Evolutionary conservation across 2,797 vertebrate genomes (phyloP), one percentile per base, ranked within the genome.

Genomic region (Pseudochirops cupreus): DNA sequence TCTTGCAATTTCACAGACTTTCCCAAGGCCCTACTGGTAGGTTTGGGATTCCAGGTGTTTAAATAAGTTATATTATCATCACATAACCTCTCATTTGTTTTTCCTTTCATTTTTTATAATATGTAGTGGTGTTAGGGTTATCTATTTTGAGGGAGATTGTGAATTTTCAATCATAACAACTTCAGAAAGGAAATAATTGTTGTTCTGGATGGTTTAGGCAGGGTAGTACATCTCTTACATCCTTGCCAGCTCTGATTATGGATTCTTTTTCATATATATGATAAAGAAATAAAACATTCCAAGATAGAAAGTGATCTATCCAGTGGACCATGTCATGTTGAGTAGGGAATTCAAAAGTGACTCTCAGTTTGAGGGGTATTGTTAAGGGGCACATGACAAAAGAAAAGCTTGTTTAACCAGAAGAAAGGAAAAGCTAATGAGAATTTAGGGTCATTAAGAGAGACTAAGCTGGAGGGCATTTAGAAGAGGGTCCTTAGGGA

Each of bases 221-320:
- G 33, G 33, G 13, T 67, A 18, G 14, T 18, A 67, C 12, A 67
- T 67, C 14, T n/a, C 67, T 74, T 39, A 21, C 2, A 46, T 82
- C 6, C n/a, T 82, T 82, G n/a, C 18, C 67, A 82, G 7, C 67
- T 93, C 58, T 59, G 39, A 53, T 39, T 93, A 96, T 91, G 58
- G 91, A 91, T 58, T 93, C n/a, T 74, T 74, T 67, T 82, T 53
- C 67, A 46, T 7, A 54, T 18, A 7, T 90, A 57, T 95, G n/a
- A 92, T 95, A 3, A 92, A 93, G 18, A n/a, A 96, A 87, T 92
- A 95, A 91, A 56, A 46, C 92, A 21, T 93, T 94, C 13, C 91
- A 91, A 93, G 93, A 90, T 26, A 95, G 91, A 96, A 82, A 92
- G 54, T 4, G 90, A 91, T 50, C 5, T 87, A 31, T 46, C 28